These are phyloP conservation scores for Mesocricetus auratus DNA, from an alignment of 2,113 vertebrate genomes.

Conservation along the genomic window DNA sequence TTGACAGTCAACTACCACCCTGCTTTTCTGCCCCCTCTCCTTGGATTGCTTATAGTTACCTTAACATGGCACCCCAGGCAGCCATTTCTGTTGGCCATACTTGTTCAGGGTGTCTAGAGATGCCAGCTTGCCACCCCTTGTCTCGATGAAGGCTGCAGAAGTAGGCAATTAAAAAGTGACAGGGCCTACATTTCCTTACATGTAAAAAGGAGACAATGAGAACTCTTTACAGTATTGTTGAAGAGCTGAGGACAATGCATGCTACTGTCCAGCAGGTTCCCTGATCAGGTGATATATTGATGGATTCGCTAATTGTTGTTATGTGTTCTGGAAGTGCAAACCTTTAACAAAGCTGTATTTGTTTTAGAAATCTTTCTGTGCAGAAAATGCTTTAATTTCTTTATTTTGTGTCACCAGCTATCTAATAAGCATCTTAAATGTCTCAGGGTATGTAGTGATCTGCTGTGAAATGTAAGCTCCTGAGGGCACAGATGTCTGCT, in stretches of 20 bases:
- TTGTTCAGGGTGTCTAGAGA: not conserved
- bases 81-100: not conserved
- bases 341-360: not conserved
- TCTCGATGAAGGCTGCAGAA: not conserved
- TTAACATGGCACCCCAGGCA: not conserved
- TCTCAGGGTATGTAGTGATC: conserved; percentile 48
- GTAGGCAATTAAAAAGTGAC: not conserved
- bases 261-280: not conserved
- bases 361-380: conserved; percentile 48
- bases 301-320: not conserved
- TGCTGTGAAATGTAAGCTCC: conserved; percentile 46
- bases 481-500: conserved; percentile 44
- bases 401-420: conserved; percentile 6
- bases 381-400: conserved; percentile 34
- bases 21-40: not conserved
- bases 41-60: too few relatives aligned
- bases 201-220: conserved; percentile 18
- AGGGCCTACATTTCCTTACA: not conserved
- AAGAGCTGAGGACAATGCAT: not conserved
- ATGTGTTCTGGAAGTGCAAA: not conserved
- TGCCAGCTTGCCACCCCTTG: not conserved
- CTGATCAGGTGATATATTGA: too few relatives aligned
- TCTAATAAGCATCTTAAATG: conserved; percentile 28
- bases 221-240: not conserved
- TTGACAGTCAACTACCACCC: too few relatives aligned